Conservation (phyloP, 2,797 vertebrate genomes). For the Parauchenoglanis punctatus region DNA sequence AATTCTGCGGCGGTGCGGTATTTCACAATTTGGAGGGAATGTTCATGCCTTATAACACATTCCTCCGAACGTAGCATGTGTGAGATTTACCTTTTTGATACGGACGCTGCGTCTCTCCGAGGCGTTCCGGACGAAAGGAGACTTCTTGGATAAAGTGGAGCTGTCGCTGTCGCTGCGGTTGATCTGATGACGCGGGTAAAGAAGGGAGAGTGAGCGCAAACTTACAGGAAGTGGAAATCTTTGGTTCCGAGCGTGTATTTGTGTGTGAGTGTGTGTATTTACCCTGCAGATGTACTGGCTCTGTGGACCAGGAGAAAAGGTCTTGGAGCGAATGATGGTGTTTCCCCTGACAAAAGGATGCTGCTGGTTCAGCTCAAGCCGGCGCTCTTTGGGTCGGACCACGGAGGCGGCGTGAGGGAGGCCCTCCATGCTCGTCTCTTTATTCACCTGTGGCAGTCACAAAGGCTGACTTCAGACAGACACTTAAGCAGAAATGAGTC, state of each 20-base stretch:
- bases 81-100: slow-evolving; percentile 85
- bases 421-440: slow-evolving; percentile 89
- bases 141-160: slow-evolving; percentile 93
- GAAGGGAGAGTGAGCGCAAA: neutral
- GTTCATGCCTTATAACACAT: neutral
- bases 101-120: slow-evolving; percentile 92
- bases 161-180: slow-evolving; percentile 98
- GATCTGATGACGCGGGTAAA: slow-evolving; percentile 72
- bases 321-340: slow-evolving; percentile 97
- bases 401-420: slow-evolving; percentile 74
- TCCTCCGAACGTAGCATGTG: neutral
- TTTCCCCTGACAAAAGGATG: slow-evolving; percentile 88
- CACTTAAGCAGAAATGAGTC: neutral
- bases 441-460: slow-evolving; percentile 79
- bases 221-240: neutral
- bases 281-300: slow-evolving; percentile 97
- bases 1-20: neutral
- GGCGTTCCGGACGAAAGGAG: slow-evolving; percentile 92
- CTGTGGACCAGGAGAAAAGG: slow-evolving; percentile 95
- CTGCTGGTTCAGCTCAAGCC: slow-evolving; percentile 78
- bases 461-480: neutral
- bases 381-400: slow-evolving; percentile 92
- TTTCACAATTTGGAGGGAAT: neutral
- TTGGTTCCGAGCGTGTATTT: neutral
- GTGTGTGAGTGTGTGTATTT: slow-evolving; percentile 54